Conservation (phyloP, 2,797 vertebrate species). For the Spheniscus humboldti region DNA sequence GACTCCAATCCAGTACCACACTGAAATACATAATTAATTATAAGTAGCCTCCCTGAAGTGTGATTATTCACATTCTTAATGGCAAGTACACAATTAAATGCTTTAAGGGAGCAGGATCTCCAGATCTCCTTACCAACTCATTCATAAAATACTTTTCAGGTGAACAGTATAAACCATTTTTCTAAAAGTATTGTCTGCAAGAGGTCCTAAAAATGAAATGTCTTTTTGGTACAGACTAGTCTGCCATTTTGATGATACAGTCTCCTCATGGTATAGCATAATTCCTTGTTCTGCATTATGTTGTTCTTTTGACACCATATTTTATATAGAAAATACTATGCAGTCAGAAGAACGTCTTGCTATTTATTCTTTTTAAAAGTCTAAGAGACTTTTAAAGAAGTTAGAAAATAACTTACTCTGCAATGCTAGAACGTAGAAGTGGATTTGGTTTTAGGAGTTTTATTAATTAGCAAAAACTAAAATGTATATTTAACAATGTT, state of each 20-base stretch:
- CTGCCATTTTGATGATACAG: not conserved
- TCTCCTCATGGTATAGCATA: not conserved
- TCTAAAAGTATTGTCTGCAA: not conserved
- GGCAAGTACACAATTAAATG: not conserved
- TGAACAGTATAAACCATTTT: not conserved
- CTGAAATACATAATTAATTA: not conserved
- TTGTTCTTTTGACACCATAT: not conserved
- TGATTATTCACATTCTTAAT: not conserved
- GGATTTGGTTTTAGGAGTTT: not conserved
- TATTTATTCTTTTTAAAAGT: not conserved
- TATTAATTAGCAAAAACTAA: not conserved
- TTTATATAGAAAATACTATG: not conserved
- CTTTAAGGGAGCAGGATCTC: not conserved
- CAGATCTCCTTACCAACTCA: not conserved
- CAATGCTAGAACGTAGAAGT: not conserved
- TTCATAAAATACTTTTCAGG: not conserved
- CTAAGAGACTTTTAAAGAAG: not conserved
- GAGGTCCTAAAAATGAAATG: not conserved
- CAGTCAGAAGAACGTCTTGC: not conserved
- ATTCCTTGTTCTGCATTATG: not conserved
- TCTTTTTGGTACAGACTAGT: not conserved
- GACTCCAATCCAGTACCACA: not conserved
- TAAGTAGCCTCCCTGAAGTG: not conserved
- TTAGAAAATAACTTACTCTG: not conserved
- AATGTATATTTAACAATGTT: not conserved